Evolutionary conservation across 64 coral and sea anemone species (phyloP), one percentile per base, ranked within the genome.

Genomic region (Dendrophyllia cribrosa): DNA sequence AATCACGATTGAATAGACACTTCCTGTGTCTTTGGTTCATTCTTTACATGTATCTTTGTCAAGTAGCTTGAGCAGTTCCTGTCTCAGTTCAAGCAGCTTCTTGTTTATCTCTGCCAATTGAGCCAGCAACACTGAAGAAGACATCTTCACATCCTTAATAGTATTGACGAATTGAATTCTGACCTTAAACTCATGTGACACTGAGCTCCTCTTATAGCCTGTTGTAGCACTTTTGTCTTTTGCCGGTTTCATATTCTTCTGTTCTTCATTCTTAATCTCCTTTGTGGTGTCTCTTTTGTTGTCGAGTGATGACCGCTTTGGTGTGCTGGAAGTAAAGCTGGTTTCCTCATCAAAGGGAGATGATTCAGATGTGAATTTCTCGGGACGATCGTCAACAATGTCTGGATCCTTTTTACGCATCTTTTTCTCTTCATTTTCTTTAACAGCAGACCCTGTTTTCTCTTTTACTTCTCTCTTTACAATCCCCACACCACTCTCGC

Each of bases 41-140:
- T 43, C 2, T 75, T 84, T 20, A 51, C 23, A 11, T 5, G 6
- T 34, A 19, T n/a, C 62, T 7, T 15, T 51, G 50, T 84, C 20
- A 43, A 48, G 80, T 6, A 84, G 4, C 50, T 68, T 19, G 14
- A 51, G 61, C 3, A 84, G 61, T 10, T 84, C 43, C 44, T 13
- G 1, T 46, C 45, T 64, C 10, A 84, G 11, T 65, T 19, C 19
- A 46, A 43, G 80, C 9, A 84, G 62, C n/a, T 68, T 84, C 62
- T 68, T 68, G 80, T 84, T 84, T 51, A 84, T 23, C 63, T 84
- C 60, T 11, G 11, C 19, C 80, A 84, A 68, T 12, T 24, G 43
- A 13, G 61, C 80, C 43, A 84, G 43, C 19, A 84, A 7, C 63
- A 68, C 6, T 48, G 63, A 8, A 3, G 61, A 50, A 84, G 20